A percentile compares a stretch with the other conserved stretches of the same genome.
These are phyloP conservation scores for Corythornis madagascariensis DNA, from an alignment of 2,113 vertebrate species.

Conservation along the genomic window DNA sequence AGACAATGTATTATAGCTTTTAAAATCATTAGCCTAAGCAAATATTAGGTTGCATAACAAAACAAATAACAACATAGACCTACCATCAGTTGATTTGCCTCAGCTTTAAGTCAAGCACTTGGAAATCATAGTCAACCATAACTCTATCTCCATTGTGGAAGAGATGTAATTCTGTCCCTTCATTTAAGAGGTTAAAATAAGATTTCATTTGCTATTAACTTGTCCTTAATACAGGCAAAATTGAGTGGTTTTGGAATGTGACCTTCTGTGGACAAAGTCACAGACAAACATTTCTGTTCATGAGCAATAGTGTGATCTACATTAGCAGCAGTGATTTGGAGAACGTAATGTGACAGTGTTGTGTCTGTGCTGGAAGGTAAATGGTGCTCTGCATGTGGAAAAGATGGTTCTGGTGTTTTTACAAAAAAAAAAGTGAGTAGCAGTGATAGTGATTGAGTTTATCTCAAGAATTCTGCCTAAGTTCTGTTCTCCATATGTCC, in stretches of 20 bases:
- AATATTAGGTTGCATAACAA: not conserved
- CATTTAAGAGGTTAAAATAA: not conserved
- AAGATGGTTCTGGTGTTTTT: not conserved
- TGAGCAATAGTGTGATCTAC: not conserved
- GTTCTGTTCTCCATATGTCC: not conserved
- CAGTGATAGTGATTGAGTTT: not conserved
- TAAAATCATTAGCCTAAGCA: slow-evolving; percentile 2
- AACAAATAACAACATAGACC: not conserved
- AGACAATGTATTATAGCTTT: not conserved
- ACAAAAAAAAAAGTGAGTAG: not conserved
- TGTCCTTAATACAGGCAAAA: not conserved
- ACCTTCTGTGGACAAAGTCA: not conserved
- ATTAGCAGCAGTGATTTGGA: not conserved
- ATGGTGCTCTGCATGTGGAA: not conserved
- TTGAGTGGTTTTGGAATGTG: not conserved
- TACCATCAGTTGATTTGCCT: not conserved
- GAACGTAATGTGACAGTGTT: not conserved
- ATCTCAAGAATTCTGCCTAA: not conserved
- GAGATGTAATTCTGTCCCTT: not conserved
- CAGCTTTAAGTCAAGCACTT: not conserved
- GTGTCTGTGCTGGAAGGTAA: not conserved
- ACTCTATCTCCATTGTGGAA: not conserved
- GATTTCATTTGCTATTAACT: not conserved
- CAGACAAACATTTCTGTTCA: not conserved
- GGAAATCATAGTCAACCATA: not conserved